These are phyloP conservation scores for Bombycilla garrulus DNA, from an alignment of 2,113 vertebrate species.

Conservation along the genomic window DNA sequence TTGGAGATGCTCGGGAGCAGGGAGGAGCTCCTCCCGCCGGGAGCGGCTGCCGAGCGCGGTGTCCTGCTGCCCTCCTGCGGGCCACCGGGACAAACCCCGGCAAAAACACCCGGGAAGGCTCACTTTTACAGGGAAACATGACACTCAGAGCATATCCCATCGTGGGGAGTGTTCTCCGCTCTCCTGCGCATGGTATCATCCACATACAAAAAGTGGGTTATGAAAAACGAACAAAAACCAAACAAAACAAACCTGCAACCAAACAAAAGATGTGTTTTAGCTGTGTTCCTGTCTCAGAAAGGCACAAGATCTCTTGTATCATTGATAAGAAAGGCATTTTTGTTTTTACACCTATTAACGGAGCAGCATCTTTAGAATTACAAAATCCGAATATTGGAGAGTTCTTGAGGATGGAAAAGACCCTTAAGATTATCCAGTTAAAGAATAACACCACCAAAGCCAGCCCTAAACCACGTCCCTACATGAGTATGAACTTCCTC, in stretches of 20 bases:
- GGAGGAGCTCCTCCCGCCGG: accelerated
- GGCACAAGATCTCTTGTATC: background rate
- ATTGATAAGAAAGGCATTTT: background rate
- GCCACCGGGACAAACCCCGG: accelerated
- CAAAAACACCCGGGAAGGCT: accelerated
- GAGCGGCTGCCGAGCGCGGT: background rate
- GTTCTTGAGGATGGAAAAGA: background rate
- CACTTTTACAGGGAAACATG: accelerated
- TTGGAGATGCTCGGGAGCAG: accelerated
- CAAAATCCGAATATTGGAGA: background rate
- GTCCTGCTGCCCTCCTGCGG: constrained; percentile 59
- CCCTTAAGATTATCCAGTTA: background rate
- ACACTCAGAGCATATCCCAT: accelerated
- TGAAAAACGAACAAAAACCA: background rate
- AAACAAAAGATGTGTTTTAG: background rate
- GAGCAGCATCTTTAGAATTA: background rate
- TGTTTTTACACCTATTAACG: background rate
- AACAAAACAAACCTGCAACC: accelerated
- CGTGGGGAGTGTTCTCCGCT: background rate
- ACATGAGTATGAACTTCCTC: background rate
- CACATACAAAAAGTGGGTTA: background rate
- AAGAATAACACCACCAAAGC: background rate
- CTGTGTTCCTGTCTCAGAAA: background rate
- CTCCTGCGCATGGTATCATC: accelerated
- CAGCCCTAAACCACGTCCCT: background rate